Evolutionary conservation across 2,113 vertebrate genomes (phyloP).

Genomic region (Notothenia coriiceps): DNA sequence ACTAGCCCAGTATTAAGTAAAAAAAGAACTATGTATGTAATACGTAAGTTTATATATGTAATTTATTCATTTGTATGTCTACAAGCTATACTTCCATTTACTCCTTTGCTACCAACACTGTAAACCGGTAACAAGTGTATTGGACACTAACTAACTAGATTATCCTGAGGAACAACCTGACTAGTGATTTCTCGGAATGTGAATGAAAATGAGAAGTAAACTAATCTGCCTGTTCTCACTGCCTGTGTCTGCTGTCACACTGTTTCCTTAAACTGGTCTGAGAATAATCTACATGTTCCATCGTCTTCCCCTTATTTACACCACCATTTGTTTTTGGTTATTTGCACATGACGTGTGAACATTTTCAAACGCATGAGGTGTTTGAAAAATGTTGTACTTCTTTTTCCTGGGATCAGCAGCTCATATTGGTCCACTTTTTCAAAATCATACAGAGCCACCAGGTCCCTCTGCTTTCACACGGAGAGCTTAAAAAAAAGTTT

Average conservation of each 20-base stretch:
- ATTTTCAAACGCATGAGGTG: neutral
- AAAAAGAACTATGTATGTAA: no score
- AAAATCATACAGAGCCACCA: slow-evolving; percentile 21
- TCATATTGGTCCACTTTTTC: slow-evolving; percentile 2
- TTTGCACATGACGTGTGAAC: neutral
- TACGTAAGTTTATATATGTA: no score
- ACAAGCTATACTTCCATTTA: neutral
- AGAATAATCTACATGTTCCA: neutral
- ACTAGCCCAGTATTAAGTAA: neutral
- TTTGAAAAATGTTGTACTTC: neutral
- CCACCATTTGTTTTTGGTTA: neutral
- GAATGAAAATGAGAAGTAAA: neutral
- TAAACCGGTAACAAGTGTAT: slow-evolving; percentile 26
- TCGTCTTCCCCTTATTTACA: neutral
- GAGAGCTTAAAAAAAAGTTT: slow-evolving; percentile 9
- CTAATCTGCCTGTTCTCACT: neutral
- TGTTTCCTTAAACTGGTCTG: neutral
- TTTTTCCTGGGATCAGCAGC: slow-evolving; percentile 9
- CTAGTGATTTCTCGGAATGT: neutral
- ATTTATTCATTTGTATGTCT: neutral
- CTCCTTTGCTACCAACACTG: slow-evolving; percentile 25
- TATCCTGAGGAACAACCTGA: neutral
- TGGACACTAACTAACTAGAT: neutral
- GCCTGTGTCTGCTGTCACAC: neutral
- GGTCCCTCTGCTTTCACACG: slow-evolving; percentile 20